phyloP scores from a whole-genome alignment of 2,888 invertebrate genomes.

The Ametastegia equiseti region DNA sequence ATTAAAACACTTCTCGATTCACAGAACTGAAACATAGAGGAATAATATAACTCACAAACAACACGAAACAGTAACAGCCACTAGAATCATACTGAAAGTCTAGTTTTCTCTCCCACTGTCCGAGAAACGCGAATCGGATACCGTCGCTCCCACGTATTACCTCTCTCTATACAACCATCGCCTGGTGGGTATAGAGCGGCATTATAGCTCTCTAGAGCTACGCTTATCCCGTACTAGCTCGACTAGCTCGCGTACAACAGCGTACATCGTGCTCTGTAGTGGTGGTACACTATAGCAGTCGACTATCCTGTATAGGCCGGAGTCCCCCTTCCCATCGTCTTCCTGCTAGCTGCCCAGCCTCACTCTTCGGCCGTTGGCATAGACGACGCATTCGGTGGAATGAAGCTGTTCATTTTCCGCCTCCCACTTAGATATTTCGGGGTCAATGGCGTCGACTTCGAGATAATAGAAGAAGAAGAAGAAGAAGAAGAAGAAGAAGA shows the following conservation, averaged over 20 bases:
- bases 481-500: too few relatives aligned
- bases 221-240: constrained; percentile 4
- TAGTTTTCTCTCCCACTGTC: constrained; percentile 22
- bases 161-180: background rate
- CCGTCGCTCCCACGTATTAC: constrained; percentile 32
- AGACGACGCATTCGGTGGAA: constrained; percentile 20
- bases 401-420: background rate
- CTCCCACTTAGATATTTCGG: background rate
- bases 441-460: background rate
- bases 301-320: constrained; percentile 11
- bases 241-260: background rate
- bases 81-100: constrained; percentile 30
- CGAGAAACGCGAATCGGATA: constrained; percentile 38
- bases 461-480: too few relatives aligned
- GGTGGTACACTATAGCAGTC: background rate
- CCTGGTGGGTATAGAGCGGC: background rate
- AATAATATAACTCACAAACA: background rate
- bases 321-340: background rate
- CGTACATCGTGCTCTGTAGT: too few relatives aligned
- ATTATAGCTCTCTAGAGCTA: constrained; percentile 11
- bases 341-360: background rate
- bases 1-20: background rate
- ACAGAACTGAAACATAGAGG: background rate
- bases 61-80: constrained; percentile 24
- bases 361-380: background rate